A percentile compares a stretch with the other conserved stretches of the same genome.
Conservation (phyloP, 1,140 invertebrate species). For the Apis dorsata region DNA sequence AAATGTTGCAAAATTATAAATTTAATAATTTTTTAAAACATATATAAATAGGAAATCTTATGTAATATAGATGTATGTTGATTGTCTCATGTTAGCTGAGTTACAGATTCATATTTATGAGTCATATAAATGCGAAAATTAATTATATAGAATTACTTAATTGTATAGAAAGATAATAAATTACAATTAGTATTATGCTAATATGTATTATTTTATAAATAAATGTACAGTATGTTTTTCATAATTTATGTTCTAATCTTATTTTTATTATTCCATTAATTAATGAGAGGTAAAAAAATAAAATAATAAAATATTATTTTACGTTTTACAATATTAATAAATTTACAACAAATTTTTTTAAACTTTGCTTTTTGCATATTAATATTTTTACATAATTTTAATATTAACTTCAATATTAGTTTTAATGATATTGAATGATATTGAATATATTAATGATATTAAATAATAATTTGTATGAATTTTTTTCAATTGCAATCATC, state of each 20-base stretch:
- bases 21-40: conserved; percentile 33
- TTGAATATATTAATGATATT: too few species aligned
- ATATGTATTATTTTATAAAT: conserved; percentile 76
- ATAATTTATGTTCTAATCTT: background rate
- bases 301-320: too few species aligned
- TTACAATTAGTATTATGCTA: conserved; percentile 52
- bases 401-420: too few species aligned
- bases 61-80: conserved; percentile 59
- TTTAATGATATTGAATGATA: too few species aligned
- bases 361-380: too few species aligned
- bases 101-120: background rate
- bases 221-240: conserved; percentile 76
- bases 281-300: too few species aligned
- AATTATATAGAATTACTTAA: conserved; percentile 22
- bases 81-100: background rate
- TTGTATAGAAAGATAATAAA: conserved; percentile 54
- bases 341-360: too few species aligned
- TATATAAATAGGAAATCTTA: conserved; percentile 51
- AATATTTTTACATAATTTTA: too few species aligned
- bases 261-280: background rate
- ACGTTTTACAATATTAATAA: too few species aligned
- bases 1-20: conserved; percentile 59
- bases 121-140: conserved; percentile 15
- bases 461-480: too few species aligned
- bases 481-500: too few species aligned